phyloP scores from a whole-genome alignment of 37 sponge, comb jelly and placozoan genomes.

The Haliclona indistincta region DNA sequence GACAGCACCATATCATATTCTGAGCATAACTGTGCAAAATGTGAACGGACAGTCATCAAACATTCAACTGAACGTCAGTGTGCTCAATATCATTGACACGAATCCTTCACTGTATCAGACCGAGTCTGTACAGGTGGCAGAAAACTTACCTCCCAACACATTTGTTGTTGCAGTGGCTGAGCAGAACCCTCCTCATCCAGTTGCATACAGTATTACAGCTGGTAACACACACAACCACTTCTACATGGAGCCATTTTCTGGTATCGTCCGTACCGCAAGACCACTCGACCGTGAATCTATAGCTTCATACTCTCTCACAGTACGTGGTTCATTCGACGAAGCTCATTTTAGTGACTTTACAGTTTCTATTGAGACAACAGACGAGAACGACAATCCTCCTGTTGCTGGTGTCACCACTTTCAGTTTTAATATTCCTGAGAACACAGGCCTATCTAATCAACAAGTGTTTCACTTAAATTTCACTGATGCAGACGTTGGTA shows the following conservation, averaged over 20 bases:
- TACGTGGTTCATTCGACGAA: slow-evolving; percentile 27
- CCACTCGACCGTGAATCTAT: slow-evolving; percentile 53
- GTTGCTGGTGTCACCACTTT: slow-evolving; percentile 13
- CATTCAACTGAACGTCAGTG: background rate
- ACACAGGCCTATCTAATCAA: background rate
- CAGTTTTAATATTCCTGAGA: slow-evolving; percentile 23
- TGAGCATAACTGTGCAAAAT: slow-evolving; percentile 34
- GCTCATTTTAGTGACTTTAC: slow-evolving; percentile 23
- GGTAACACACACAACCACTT: slow-evolving; percentile 63
- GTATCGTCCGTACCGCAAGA: slow-evolving; percentile 48
- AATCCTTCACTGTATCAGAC: slow-evolving; percentile 27
- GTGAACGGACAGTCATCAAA: slow-evolving; percentile 1
- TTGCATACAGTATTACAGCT: slow-evolving; percentile 53
- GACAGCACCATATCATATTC: slow-evolving; percentile 8
- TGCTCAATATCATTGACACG: slow-evolving; percentile 47
- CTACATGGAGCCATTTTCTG: slow-evolving; percentile 59
- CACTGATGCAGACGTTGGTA: slow-evolving; percentile 45
- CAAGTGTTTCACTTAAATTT: slow-evolving; percentile 6
- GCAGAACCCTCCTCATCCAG: slow-evolving; percentile 5
- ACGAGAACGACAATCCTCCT: slow-evolving; percentile 70
- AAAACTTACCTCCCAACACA: slow-evolving; percentile 48
- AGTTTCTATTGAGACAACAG: slow-evolving; percentile 33
- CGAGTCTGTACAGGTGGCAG: slow-evolving; percentile 16
- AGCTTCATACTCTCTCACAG: slow-evolving; percentile 37
- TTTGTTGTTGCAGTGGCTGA: slow-evolving; percentile 20